A percentile compares a stretch with the other conserved stretches of the same genome.
Evolutionary conservation across 2,797 vertebrate genomes (phyloP).

Genomic region (Cottoperca gobio): DNA sequence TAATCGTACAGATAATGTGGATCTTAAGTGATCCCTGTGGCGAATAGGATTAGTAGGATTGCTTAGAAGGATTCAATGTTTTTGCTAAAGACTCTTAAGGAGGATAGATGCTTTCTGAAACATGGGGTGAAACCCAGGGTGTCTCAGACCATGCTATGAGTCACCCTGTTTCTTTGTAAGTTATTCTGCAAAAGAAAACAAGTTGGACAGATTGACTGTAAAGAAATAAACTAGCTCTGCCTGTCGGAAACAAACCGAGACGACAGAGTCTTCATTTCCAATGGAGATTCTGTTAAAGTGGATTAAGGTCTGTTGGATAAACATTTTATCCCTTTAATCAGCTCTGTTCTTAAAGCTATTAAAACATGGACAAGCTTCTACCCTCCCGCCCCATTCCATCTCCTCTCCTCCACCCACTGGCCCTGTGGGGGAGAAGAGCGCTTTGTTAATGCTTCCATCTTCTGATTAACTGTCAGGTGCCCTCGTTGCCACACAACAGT

Average conservation of each 20-base stretch:
- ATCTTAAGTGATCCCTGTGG: conserved; percentile 34
- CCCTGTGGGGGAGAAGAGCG: conserved; percentile 8
- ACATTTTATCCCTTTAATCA: conserved; percentile 74
- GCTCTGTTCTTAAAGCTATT: conserved; percentile 71
- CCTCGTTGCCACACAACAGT: conserved; percentile 50
- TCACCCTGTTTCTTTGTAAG: neutral
- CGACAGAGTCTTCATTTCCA: conserved; percentile 28
- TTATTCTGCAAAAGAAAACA: too few species aligned
- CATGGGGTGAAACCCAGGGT: neutral
- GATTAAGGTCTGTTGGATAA: conserved; percentile 70
- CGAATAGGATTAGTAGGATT: conserved; percentile 35
- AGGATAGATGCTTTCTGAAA: conserved; percentile 14
- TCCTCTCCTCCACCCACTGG: conserved; percentile 20
- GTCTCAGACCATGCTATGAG: neutral
- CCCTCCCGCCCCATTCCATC: conserved; percentile 40
- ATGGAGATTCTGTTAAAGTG: conserved; percentile 46
- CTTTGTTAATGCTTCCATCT: conserved; percentile 57
- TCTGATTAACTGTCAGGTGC: conserved; percentile 57
- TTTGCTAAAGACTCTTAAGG: conserved; percentile 24
- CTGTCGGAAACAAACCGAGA: conserved; percentile 24
- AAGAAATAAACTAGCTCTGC: neutral
- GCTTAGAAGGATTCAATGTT: conserved; percentile 31
- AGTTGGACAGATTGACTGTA: neutral
- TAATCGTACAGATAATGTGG: conserved; percentile 28
- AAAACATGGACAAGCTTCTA: conserved; percentile 53